Conservation (phyloP, 2,113 vertebrate genomes). For the Ceyx margarethae region DNA sequence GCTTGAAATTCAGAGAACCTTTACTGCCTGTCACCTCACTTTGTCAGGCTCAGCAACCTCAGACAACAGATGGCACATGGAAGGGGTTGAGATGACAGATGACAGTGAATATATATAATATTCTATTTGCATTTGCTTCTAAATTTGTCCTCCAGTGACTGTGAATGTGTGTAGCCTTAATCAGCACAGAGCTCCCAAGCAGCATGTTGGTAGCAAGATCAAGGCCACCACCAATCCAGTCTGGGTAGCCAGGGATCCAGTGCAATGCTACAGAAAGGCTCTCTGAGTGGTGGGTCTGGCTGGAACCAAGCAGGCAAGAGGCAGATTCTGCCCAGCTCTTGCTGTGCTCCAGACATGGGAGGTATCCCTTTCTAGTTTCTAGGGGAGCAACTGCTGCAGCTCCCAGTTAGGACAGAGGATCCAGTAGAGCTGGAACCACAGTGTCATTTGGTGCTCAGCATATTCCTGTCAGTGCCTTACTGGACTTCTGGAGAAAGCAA, state of each 20-base stretch:
- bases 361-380: neutral
- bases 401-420: neutral
- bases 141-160: neutral
- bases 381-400: neutral
- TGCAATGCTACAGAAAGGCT: neutral
- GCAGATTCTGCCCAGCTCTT: neutral
- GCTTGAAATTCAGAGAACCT: neutral
- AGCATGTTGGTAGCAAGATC: neutral
- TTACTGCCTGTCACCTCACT: neutral
- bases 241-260: neutral
- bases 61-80: slow-evolving; percentile 15
- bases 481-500: neutral
- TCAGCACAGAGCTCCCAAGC: neutral
- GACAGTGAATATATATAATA: slow-evolving; percentile 12
- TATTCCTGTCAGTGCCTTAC: neutral
- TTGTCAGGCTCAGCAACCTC: neutral
- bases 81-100: neutral
- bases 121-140: slow-evolving; percentile 42
- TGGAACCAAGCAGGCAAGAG: neutral
- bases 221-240: neutral
- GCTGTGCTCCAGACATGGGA: neutral
- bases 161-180: neutral
- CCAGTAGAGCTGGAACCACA: neutral
- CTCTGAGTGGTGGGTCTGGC: neutral
- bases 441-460: accelerated